These are phyloP conservation scores for Drosophila cracens DNA, from an alignment of 2,888 invertebrate genomes.

Conservation along the genomic window DNA sequence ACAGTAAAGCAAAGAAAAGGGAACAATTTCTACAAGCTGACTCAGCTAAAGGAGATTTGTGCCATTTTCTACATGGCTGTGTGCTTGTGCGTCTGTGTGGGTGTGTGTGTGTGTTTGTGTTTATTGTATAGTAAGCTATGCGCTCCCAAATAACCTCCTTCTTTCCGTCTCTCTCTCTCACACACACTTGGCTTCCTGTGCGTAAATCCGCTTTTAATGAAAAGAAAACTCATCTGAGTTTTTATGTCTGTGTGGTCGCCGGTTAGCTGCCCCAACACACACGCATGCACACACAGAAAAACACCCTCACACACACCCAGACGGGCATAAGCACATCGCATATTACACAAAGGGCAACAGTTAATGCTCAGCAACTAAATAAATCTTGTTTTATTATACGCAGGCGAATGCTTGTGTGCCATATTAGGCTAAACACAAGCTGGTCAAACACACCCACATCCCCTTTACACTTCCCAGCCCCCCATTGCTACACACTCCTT, in stretches of 20 bases:
- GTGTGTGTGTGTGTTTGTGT: conserved; percentile 48
- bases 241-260: conserved; percentile 58
- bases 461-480: neutral
- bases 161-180: conserved; percentile 5
- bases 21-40: conserved; percentile 68
- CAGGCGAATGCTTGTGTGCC: conserved; percentile 21
- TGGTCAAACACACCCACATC: conserved; percentile 1
- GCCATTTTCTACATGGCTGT: conserved; percentile 30
- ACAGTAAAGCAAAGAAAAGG: conserved; percentile 32
- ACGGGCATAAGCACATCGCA: conserved; percentile 8
- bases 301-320: conserved; percentile 5
- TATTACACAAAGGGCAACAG: conserved; percentile 77
- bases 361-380: conserved; percentile 77
- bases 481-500: neutral
- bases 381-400: conserved; percentile 78
- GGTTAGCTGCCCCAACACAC: conserved; percentile 19
- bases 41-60: conserved; percentile 61
- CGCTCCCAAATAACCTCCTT: neutral
- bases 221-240: conserved; percentile 77
- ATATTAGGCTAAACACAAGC: conserved; percentile 19
- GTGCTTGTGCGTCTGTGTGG: conserved; percentile 32
- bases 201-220: conserved; percentile 81
- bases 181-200: conserved; percentile 49
- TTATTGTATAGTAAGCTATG: conserved; percentile 75
- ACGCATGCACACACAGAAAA: conserved; percentile 6